A percentile compares a stretch with the other conserved stretches of the same genome.
These are phyloP conservation scores for Hylaeus volcanicus DNA, from an alignment of 1,140 invertebrate genomes.

Conservation along the genomic window DNA sequence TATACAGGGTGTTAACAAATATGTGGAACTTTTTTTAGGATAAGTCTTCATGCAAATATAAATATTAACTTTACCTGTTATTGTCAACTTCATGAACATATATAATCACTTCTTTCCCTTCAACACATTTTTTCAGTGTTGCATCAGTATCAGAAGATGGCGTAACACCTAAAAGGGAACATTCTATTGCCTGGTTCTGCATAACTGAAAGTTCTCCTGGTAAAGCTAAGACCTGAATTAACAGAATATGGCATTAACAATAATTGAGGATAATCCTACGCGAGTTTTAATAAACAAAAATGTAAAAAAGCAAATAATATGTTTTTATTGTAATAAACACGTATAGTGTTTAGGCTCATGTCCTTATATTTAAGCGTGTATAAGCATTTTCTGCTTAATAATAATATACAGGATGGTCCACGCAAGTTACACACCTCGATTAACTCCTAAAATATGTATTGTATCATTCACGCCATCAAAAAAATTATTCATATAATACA, in stretches of 20 bases:
- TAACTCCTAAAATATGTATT: too few species aligned
- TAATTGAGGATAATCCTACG: background rate
- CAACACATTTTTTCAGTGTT: conserved; percentile 61
- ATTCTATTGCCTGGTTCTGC: conserved; percentile 82
- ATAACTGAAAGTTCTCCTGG: conserved; percentile 81
- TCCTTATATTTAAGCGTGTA: conserved; percentile 9
- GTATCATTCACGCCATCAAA: too few species aligned
- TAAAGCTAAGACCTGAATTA: conserved; percentile 79
- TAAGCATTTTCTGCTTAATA: background rate
- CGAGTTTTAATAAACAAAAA: background rate
- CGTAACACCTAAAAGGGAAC: conserved; percentile 65
- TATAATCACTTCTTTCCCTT: conserved; percentile 78
- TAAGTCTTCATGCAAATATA: conserved; percentile 10
- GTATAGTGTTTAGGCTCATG: background rate
- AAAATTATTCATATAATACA: too few species aligned
- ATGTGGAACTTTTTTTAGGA: background rate
- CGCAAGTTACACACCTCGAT: too few species aligned
- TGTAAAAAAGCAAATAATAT: conserved; percentile 20
- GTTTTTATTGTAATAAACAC: conserved; percentile 4
- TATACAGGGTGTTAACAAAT: background rate
- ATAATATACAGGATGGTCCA: too few species aligned
- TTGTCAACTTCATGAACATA: conserved; percentile 82
- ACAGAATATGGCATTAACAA: conserved; percentile 42
- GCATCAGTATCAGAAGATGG: conserved; percentile 53
- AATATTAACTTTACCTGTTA: conserved; percentile 78